phyloP scores from a whole-genome alignment of 2,113 vertebrate species.

The Caranx ignobilis region DNA sequence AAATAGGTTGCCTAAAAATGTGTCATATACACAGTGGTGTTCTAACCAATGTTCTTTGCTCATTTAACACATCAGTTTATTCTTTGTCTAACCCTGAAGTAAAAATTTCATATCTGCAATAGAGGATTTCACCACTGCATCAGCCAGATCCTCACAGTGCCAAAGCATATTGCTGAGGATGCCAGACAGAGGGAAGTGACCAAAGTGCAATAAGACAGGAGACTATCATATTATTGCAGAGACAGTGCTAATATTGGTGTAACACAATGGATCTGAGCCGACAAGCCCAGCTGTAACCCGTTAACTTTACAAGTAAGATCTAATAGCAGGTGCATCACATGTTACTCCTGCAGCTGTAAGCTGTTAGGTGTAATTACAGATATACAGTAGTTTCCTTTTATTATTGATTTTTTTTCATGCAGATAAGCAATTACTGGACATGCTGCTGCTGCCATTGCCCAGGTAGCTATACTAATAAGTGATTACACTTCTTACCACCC shows the following conservation, averaged over 20 bases:
- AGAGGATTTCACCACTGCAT: neutral
- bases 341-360: neutral
- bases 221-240: constrained; percentile 40
- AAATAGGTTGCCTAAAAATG: neutral
- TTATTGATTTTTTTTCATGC: neutral
- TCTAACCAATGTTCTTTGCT: neutral
- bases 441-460: neutral
- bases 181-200: neutral
- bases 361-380: neutral
- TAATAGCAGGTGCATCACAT: neutral
- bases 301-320: neutral
- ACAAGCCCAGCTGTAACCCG: constrained; percentile 14
- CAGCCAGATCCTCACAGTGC: neutral
- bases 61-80: neutral
- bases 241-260: constrained; percentile 27
- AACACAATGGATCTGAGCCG: constrained; percentile 15
- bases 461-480: neutral
- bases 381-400: no score
- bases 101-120: neutral
- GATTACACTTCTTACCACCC: neutral
- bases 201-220: constrained; percentile 30
- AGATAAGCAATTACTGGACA: neutral
- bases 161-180: neutral
- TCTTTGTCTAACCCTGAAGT: neutral
- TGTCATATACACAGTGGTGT: neutral